Conservation (phyloP, 2,797 vertebrate genomes). For the Rhynchonycteris naso region DNA sequence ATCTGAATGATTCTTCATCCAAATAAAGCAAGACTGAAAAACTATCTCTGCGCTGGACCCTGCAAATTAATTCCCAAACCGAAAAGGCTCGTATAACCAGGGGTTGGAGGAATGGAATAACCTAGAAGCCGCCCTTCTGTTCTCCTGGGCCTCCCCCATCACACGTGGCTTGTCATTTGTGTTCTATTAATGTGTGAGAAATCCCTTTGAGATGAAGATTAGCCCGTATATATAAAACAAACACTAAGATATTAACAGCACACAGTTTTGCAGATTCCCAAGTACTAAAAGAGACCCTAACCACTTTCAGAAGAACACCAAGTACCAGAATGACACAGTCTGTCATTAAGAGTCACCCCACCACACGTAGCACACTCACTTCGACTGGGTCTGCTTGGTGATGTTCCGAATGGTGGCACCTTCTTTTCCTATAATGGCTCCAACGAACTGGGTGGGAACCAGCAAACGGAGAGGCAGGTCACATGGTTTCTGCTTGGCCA, state of each 20-base stretch:
- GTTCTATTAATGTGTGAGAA: slow-evolving; percentile 48
- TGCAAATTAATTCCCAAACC: not conserved
- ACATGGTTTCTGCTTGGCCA: slow-evolving; percentile 93
- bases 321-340: not conserved
- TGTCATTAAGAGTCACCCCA: not conserved
- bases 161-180: not conserved
- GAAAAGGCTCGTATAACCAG: not conserved
- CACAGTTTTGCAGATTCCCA: not conserved
- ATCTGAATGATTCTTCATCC: not conserved
- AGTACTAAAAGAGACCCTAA: not conserved
- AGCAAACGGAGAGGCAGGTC: slow-evolving; percentile 96
- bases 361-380: slow-evolving; percentile 86
- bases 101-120: not conserved
- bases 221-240: slow-evolving; percentile 27
- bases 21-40: slow-evolving; percentile 4
- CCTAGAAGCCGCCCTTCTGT: not conserved
- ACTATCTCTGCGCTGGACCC: not conserved
- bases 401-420: slow-evolving; percentile 98
- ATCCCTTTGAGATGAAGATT: slow-evolving; percentile 4
- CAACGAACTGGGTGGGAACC: slow-evolving; percentile 98
- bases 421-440: slow-evolving; percentile 99
- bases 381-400: slow-evolving; percentile 99
- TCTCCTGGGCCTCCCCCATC: not conserved
- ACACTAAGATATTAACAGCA: slow-evolving; percentile 10
- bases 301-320: not conserved